phyloP scores from a whole-genome alignment of 2,888 invertebrate genomes.

The Watsonalla cultraria region DNA sequence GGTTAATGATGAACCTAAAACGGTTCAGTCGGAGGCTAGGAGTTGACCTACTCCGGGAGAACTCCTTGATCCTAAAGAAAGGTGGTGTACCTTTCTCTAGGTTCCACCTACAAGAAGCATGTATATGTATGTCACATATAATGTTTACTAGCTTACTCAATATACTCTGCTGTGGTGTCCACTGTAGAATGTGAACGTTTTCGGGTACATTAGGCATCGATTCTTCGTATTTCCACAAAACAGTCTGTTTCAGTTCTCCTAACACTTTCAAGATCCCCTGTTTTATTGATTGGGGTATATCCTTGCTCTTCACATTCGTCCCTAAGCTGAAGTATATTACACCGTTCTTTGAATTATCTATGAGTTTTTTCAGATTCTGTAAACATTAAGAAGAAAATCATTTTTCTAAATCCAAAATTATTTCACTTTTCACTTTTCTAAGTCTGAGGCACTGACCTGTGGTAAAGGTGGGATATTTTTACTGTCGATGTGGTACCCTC shows the following conservation, averaged over 20 bases:
- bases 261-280: slow-evolving; percentile 33
- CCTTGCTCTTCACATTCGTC: slow-evolving; percentile 38
- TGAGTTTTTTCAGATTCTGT: slow-evolving; percentile 38
- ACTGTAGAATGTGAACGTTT: slow-evolving; percentile 42
- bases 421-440: not conserved
- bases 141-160: too few species aligned
- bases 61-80: too few species aligned
- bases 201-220: slow-evolving; percentile 24
- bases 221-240: slow-evolving; percentile 53
- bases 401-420: not conserved
- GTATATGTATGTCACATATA: too few species aligned
- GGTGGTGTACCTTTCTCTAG: too few species aligned
- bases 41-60: too few species aligned
- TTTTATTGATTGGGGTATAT: slow-evolving; percentile 31
- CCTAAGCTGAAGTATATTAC: slow-evolving; percentile 58
- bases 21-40: too few species aligned
- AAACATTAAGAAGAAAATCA: not conserved
- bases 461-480: slow-evolving; percentile 19
- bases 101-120: too few species aligned
- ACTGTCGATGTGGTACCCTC: slow-evolving; percentile 25
- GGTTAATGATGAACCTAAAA: too few species aligned
- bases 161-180: slow-evolving; percentile 46
- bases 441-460: slow-evolving; percentile 16
- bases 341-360: slow-evolving; percentile 42
- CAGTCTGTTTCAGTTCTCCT: slow-evolving; percentile 39